phyloP scores from a whole-genome alignment of 2,797 vertebrate genomes.

The Phrynocephalus vlangalii region DNA sequence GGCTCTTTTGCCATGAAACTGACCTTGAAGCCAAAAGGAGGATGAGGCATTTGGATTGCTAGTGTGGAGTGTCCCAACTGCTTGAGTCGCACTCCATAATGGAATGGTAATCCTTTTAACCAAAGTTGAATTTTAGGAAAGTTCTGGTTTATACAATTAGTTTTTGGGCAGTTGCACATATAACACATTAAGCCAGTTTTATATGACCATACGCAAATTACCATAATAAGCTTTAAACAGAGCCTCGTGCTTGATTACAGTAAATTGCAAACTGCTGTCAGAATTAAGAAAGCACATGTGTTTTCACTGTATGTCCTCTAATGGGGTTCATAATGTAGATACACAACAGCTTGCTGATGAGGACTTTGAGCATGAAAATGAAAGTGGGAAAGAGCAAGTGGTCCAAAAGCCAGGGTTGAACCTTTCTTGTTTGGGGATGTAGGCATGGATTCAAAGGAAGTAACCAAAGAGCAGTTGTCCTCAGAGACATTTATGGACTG shows the following conservation, averaged over 20 bases:
- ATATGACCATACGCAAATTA: neutral
- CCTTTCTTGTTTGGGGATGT: neutral
- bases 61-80: neutral
- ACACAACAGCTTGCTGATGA: neutral
- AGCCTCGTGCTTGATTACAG: neutral
- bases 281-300: neutral
- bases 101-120: neutral
- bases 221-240: neutral
- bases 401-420: neutral
- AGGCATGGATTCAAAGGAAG: neutral
- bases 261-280: neutral
- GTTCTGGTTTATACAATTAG: too few relatives aligned
- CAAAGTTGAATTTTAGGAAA: neutral
- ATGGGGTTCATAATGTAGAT: neutral
- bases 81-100: neutral
- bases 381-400: neutral
- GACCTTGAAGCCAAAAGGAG: neutral
- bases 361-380: neutral
- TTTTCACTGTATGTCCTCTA: neutral
- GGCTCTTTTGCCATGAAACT: neutral
- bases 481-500: neutral
- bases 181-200: neutral
- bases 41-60: neutral
- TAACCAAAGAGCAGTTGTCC: neutral
- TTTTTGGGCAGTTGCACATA: neutral